Conservation (phyloP, 1,140 invertebrate species). For the Uloborus diversus region DNA sequence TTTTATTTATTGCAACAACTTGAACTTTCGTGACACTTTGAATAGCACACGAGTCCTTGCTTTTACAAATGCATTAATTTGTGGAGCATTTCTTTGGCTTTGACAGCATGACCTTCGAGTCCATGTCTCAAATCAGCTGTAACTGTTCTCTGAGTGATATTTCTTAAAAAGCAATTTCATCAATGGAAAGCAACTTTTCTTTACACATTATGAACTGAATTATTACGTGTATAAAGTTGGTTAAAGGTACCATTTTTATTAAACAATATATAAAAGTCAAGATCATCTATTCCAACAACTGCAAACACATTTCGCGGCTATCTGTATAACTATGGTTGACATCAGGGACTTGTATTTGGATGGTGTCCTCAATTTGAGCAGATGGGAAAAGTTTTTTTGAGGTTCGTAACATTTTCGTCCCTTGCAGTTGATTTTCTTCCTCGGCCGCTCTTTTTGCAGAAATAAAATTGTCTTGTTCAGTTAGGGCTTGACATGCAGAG, state of each 20-base stretch:
- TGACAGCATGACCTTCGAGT: background rate
- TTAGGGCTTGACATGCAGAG: slow-evolving; percentile 39
- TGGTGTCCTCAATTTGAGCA: slow-evolving; percentile 16
- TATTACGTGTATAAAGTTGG: background rate
- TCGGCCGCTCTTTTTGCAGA: slow-evolving; percentile 43
- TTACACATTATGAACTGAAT: no score
- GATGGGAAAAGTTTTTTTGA: slow-evolving; percentile 29
- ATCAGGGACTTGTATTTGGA: slow-evolving; percentile 34
- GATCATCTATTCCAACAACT: slow-evolving; percentile 48
- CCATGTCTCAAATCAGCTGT: background rate
- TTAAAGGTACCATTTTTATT: slow-evolving; percentile 3
- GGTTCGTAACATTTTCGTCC: slow-evolving; percentile 46
- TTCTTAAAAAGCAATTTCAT: background rate
- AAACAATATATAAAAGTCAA: no score
- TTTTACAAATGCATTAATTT: slow-evolving; percentile 2
- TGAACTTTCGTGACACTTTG: background rate
- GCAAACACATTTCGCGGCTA: slow-evolving; percentile 15
- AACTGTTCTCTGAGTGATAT: background rate
- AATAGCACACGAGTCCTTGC: background rate
- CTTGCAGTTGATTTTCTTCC: slow-evolving; percentile 45
- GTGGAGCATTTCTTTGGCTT: background rate
- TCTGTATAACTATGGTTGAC: slow-evolving; percentile 23
- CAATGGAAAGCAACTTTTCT: background rate
- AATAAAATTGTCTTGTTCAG: slow-evolving; percentile 44
- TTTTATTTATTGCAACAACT: background rate